Evolutionary conservation across 23 tunicate genomes (phyloP).

Genomic region (Oikopleura albicans): DNA sequence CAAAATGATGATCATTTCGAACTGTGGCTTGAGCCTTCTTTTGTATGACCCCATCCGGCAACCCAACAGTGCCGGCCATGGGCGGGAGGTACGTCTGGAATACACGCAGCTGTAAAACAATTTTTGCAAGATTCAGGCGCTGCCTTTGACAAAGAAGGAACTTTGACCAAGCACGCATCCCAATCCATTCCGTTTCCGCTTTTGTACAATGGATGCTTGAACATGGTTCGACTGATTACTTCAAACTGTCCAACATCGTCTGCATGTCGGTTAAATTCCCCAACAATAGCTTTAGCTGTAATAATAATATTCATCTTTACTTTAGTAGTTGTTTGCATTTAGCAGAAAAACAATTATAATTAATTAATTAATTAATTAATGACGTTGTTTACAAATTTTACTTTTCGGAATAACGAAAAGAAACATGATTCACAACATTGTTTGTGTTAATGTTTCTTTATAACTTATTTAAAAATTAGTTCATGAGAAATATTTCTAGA

Average conservation of each 20-base stretch:
- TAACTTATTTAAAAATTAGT: too few species aligned
- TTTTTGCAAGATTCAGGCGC: not conserved
- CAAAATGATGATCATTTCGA: too few species aligned
- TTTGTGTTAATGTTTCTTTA: too few species aligned
- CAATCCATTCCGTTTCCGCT: slow-evolving; percentile 11
- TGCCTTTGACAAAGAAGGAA: not conserved
- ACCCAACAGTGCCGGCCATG: not conserved
- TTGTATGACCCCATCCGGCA: not conserved
- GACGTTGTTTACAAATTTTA: too few species aligned
- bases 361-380: too few species aligned
- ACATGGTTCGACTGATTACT: not conserved
- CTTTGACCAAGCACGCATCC: slow-evolving; percentile 13
- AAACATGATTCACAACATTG: too few species aligned
- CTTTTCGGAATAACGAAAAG: too few species aligned
- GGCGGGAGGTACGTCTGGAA: not conserved
- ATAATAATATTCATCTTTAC: too few species aligned
- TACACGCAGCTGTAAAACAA: not conserved
- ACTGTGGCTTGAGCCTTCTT: not conserved
- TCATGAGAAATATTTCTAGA: too few species aligned
- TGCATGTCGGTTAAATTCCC: not conserved
- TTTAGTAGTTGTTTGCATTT: too few species aligned
- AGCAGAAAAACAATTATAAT: too few species aligned
- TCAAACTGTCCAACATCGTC: not conserved
- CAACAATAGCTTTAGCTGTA: not conserved
- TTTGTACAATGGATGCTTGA: not conserved